Percentiles rank a stretch among this genome's conserved stretches.
phyloP scores from a whole-genome alignment of 1,140 invertebrate genomes.

The Brachionus paranguensis region DNA sequence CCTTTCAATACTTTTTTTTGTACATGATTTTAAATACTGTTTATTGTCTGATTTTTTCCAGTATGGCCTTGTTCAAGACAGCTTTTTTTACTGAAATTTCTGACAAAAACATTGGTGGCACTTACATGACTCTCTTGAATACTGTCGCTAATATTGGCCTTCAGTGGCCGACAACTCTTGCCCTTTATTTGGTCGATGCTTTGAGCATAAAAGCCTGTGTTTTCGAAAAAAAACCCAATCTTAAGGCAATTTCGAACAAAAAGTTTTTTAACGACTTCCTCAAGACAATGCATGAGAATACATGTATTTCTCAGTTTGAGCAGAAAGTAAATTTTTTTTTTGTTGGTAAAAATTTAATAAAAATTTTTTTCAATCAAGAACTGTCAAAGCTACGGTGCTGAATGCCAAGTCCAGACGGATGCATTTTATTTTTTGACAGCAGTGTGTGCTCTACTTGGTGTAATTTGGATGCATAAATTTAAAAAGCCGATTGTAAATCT shows the following conservation, averaged over 20 bases:
- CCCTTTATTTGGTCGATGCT: neutral
- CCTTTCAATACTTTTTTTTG: slow-evolving; percentile 5
- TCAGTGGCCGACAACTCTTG: neutral
- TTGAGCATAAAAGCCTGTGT: neutral
- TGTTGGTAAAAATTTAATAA: neutral
- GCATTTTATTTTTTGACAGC: slow-evolving; percentile 11
- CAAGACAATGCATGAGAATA: neutral
- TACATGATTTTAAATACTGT: neutral
- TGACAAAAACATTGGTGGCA: slow-evolving; percentile 80
- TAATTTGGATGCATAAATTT: neutral
- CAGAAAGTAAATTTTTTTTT: neutral
- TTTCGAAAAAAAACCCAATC: neutral
- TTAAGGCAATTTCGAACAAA: neutral
- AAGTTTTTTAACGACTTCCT: neutral
- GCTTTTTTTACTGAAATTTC: slow-evolving; percentile 76
- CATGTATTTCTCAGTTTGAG: neutral
- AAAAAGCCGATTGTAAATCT: neutral
- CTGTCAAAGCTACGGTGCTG: neutral
- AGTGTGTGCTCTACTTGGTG: neutral
- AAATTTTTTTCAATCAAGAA: neutral
- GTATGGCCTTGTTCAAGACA: slow-evolving; percentile 71
- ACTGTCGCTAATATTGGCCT: slow-evolving; percentile 84
- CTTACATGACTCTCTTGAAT: slow-evolving; percentile 98
- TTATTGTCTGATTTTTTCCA: neutral
- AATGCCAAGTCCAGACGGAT: neutral